A percentile compares a stretch with the other conserved stretches of the same genome.
These are phyloP conservation scores for Acanthiza pusilla DNA, from an alignment of 2,797 vertebrate species.

Conservation along the genomic window DNA sequence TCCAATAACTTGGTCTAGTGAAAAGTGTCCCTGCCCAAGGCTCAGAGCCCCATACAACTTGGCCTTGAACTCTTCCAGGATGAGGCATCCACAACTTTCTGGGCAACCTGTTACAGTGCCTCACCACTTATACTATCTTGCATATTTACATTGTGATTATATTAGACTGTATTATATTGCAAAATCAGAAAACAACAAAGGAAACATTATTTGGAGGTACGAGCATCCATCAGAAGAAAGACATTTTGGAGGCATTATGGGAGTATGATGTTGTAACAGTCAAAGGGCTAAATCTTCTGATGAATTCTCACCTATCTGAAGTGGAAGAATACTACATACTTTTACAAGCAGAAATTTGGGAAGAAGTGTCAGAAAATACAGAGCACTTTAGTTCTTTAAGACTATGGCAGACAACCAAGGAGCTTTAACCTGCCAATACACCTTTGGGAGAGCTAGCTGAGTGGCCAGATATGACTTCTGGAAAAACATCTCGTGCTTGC, in stretches of 20 bases:
- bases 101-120: no score
- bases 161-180: neutral
- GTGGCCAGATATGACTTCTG: neutral
- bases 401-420: neutral
- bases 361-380: neutral
- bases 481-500: neutral
- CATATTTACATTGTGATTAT: neutral
- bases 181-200: neutral
- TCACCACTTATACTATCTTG: neutral
- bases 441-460: neutral
- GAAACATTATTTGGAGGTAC: neutral
- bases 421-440: neutral
- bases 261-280: fast-evolving
- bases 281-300: neutral
- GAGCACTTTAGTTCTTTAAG: neutral
- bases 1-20: neutral
- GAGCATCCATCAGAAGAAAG: neutral
- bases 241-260: neutral
- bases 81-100: no score
- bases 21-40: neutral
- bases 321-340: neutral
- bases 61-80: neutral
- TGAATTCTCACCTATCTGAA: neutral
- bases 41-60: neutral
- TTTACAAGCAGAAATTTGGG: neutral